Base-by-base conservation (phyloP, 2,113 vertebrate genomes). In the Felis chaus region DNA sequence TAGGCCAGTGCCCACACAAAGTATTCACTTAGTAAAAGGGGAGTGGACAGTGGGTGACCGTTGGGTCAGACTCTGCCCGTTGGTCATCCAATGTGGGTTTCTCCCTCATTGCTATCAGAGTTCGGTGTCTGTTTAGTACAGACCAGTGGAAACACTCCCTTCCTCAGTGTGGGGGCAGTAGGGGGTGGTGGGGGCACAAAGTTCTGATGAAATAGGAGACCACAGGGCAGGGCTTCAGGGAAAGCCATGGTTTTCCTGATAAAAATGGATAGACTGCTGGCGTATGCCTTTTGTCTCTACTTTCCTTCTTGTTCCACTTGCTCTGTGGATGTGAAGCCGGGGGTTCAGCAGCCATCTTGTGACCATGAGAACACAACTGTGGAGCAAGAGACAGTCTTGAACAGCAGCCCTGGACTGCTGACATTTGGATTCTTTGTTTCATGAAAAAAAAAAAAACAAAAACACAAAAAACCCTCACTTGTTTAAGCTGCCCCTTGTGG, bases 151-250 rank as follows among this genome's bases (percentile, higher is more conserved):
- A 48, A 45, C 41, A 63, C 5, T 23, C 21, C 27, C 65, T 76
- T 80, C 33, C n/a, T 27, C 8, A 6, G 8, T 45, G 48, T 76
- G 48, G 48, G 27, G 23, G 7, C 12, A 41, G 18, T 27, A 61
- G 4, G 21, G 29, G 7, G 2, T 55, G 36, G 3, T 41, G 57
- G 8, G 21, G 41, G 10, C 25, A n/a, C 1, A 0, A 3, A 27
- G 36, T 36, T 63, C 90, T 57, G 48, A 61, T n/a, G 33, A 50
- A 29, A 25, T 31, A 80, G 48, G 33, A 57, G 31, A 68, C 19
- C 57, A 63, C 18, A 36, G 41, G 7, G 7, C 33, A 5, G 18
- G 65, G 31, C 79, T 80, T 33, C 45, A 36, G 53, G 63, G 41
- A 68, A 39, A 92, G 69, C 27, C 9, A n/a, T 3, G 3, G 16